Conservation (phyloP, 2,888 invertebrate genomes). For the Mimas tiliae region DNA sequence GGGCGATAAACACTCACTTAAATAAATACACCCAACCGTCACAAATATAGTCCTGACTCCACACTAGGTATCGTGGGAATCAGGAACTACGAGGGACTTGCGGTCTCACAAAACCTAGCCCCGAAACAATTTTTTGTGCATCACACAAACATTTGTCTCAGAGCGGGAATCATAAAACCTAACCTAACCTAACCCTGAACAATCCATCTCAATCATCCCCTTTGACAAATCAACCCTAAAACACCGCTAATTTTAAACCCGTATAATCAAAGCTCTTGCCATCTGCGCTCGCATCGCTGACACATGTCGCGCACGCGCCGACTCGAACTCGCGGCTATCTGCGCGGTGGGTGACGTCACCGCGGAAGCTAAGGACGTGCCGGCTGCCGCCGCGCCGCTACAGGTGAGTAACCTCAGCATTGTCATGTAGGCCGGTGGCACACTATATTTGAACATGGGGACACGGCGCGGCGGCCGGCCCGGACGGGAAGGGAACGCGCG, state of each 20-base stretch:
- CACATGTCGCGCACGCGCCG: conserved; percentile 23
- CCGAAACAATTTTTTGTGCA: too few relatives aligned
- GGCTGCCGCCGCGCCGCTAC: conserved; percentile 43
- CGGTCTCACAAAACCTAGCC: too few relatives aligned
- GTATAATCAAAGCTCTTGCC: neutral
- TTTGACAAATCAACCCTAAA: too few relatives aligned
- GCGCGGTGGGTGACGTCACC: conserved; percentile 62
- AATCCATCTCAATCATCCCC: too few relatives aligned
- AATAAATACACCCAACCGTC: neutral
- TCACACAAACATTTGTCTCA: too few relatives aligned
- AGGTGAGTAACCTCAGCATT: conserved; percentile 67
- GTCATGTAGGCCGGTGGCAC: conserved; percentile 47
- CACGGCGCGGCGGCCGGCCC: neutral
- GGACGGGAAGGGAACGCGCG: conserved; percentile 18
- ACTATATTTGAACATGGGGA: conserved; percentile 27
- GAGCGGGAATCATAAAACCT: too few relatives aligned
- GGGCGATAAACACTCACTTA: neutral
- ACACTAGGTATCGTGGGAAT: too few relatives aligned
- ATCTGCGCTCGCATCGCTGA: conserved; percentile 2
- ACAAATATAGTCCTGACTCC: neutral
- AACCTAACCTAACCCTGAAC: too few relatives aligned
- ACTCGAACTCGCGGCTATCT: conserved; percentile 8
- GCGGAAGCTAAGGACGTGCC: conserved; percentile 74
- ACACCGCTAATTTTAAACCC: too few relatives aligned
- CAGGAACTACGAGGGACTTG: too few relatives aligned